Evolutionary conservation across 2,113 vertebrate species (phyloP).

Genomic region (Argyrosomus japonicus): DNA sequence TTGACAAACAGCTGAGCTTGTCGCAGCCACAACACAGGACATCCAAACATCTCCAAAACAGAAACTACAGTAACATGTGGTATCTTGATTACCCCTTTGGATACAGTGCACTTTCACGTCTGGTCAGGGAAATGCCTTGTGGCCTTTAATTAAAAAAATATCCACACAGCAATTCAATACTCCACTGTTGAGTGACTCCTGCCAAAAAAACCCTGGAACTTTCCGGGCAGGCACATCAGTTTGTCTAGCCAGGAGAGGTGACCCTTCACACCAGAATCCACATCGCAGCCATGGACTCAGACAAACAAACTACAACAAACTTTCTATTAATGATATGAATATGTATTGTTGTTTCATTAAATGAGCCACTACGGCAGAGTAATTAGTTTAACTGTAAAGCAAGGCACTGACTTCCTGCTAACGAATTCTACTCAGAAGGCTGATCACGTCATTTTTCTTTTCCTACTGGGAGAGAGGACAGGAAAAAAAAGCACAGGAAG

Average conservation of each 20-base stretch:
- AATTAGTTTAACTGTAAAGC: constrained; percentile 32
- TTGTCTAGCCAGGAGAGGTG: constrained; percentile 2
- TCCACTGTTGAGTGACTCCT: background rate
- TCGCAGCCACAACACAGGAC: constrained; percentile 65
- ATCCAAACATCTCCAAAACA: constrained; percentile 75
- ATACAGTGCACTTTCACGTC: constrained; percentile 25
- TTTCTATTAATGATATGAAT: constrained; percentile 15
- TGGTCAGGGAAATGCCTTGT: constrained; percentile 14
- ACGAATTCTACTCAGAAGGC: constrained; percentile 60
- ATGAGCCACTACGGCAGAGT: constrained; percentile 18
- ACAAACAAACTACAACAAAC: constrained; percentile 16
- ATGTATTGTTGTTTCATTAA: constrained; percentile 10
- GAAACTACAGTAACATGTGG: constrained; percentile 47
- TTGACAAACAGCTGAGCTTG: constrained; percentile 78
- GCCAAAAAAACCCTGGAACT: constrained; percentile 14
- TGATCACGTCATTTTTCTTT: constrained; percentile 56
- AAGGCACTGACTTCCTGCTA: constrained; percentile 9
- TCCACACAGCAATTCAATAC: constrained; percentile 6
- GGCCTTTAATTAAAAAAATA: constrained; percentile 39
- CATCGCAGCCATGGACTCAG: background rate
- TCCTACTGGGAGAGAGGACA: constrained; percentile 44
- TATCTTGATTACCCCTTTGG: constrained; percentile 47
- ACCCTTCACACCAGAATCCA: constrained; percentile 22
- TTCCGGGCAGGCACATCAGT: constrained; percentile 17
- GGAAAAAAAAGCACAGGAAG: constrained; percentile 77